Conservation (phyloP, 2,797 vertebrate genomes). For the Hipposideros larvatus region DNA sequence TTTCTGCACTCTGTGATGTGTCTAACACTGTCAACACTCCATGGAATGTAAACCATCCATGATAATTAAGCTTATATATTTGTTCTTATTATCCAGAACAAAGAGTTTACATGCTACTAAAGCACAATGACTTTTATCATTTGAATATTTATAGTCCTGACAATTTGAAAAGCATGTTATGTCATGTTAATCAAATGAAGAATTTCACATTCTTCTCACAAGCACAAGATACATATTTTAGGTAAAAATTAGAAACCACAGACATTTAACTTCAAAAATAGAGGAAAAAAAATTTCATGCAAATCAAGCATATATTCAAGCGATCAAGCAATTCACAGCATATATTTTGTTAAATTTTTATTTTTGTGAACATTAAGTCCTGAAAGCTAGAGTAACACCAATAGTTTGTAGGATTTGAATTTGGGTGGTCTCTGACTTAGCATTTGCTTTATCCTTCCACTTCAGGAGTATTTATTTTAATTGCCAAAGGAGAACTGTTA, state of each 20-base stretch:
- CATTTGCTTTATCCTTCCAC: neutral
- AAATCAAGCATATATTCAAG: neutral
- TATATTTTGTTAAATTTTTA: neutral
- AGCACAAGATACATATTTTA: slow-evolving; percentile 66
- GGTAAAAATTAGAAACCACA: slow-evolving; percentile 50
- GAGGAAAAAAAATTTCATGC: slow-evolving; percentile 8
- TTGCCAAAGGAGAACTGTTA: neutral
- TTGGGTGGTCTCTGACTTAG: neutral
- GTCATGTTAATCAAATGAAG: slow-evolving; percentile 78
- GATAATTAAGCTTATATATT: slow-evolving; percentile 66
- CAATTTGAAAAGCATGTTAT: slow-evolving; percentile 75
- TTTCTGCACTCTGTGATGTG: neutral
- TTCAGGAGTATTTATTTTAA: neutral
- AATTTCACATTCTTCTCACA: slow-evolving; percentile 74
- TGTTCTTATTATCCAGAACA: slow-evolving; percentile 68
- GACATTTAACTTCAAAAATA: slow-evolving; percentile 62
- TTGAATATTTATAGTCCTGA: slow-evolving; percentile 73
- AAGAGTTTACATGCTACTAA: neutral
- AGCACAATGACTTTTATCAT: slow-evolving; percentile 57
- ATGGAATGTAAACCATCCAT: neutral
- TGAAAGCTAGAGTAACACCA: neutral
- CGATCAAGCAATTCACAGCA: neutral
- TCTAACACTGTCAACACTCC: slow-evolving; percentile 57
- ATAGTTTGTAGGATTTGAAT: neutral
- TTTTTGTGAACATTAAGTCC: neutral